phyloP scores from a whole-genome alignment of 2,113 vertebrate species.

The Xyrauchen texanus region DNA sequence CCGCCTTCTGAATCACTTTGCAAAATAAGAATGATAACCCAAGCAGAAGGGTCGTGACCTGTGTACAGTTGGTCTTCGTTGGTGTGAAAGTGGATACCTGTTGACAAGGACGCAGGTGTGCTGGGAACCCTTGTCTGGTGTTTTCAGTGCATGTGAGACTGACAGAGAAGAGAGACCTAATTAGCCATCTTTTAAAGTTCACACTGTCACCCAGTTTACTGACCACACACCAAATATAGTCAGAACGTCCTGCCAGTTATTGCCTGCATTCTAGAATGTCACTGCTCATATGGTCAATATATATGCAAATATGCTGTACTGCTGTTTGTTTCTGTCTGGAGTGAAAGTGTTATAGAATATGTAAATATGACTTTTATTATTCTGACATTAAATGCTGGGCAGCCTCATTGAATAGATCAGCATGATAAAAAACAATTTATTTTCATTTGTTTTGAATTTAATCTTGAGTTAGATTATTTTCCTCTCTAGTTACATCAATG shows the following conservation, averaged over 20 bases:
- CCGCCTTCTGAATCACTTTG: background rate
- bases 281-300: conserved; percentile 53
- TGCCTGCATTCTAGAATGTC: conserved; percentile 4
- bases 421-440: background rate
- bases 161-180: conserved; percentile 22
- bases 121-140: conserved; percentile 25
- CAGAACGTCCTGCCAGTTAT: conserved; percentile 10
- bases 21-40: background rate
- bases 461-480: background rate
- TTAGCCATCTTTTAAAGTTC: conserved; percentile 14
- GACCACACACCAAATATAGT: background rate
- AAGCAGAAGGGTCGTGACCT: background rate
- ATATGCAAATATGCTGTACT: conserved; percentile 58
- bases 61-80: conserved; percentile 41
- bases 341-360: background rate
- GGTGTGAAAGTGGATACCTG: conserved; percentile 43
- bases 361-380: background rate
- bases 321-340: conserved; percentile 11
- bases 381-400: background rate
- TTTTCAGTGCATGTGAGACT: conserved; percentile 38
- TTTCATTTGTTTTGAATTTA: background rate
- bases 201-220: conserved; percentile 1
- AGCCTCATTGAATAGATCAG: background rate
- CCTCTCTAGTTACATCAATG: background rate
- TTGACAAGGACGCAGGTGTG: conserved; percentile 44